Percentiles rank a stretch among this genome's conserved stretches.
Evolutionary conservation across 2,797 vertebrate genomes (phyloP).

Genomic region (Labroides dimidiatus): DNA sequence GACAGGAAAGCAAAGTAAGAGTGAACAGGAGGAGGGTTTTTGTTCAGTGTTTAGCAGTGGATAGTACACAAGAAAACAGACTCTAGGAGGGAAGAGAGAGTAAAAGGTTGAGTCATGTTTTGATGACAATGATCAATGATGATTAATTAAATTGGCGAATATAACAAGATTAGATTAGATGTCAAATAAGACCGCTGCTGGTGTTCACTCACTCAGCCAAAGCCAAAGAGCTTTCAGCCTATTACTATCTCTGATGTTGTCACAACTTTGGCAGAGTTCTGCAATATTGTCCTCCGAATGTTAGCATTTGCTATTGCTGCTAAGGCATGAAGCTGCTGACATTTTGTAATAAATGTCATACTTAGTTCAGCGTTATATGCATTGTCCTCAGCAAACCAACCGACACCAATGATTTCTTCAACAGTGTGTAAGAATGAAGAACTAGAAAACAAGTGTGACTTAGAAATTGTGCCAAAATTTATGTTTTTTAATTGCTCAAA

Average conservation of each 20-base stretch:
- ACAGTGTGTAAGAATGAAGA: not conserved
- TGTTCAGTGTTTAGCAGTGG: not conserved
- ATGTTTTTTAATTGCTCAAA: not conserved
- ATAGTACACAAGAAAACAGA: not conserved
- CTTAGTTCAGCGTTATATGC: not conserved
- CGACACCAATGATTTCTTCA: not conserved
- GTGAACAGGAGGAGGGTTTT: not conserved
- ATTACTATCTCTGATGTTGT: not conserved
- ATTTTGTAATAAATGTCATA: not conserved
- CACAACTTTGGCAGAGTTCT: not conserved
- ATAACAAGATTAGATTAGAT: not conserved
- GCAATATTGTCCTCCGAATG: not conserved
- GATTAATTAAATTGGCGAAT: not conserved
- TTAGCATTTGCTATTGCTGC: not conserved
- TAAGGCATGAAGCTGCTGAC: not conserved
- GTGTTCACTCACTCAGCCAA: not conserved
- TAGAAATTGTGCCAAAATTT: not conserved
- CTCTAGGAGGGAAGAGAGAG: not conserved
- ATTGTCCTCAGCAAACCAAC: not conserved
- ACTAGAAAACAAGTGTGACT: not conserved
- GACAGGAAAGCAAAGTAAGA: not conserved
- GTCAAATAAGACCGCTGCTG: not conserved
- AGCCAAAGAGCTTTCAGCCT: not conserved
- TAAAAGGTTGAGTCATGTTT: not conserved
- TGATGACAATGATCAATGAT: conserved; percentile 1